phyloP scores from a whole-genome alignment of 1,140 invertebrate species.

The Lordiphosa stackelbergi region DNA sequence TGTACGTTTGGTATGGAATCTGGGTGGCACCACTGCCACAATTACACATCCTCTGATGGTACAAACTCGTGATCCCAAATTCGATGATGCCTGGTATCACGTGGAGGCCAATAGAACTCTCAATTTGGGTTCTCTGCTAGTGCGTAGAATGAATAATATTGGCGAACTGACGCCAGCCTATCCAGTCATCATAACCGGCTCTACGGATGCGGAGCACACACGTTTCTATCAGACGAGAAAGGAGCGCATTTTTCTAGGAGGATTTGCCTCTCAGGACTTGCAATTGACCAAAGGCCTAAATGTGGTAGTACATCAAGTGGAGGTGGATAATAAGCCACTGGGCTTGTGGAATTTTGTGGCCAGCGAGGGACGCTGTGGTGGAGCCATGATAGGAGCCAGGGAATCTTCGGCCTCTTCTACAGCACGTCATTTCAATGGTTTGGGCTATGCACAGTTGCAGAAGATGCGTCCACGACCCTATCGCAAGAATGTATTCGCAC shows the following conservation, averaged over 20 bases:
- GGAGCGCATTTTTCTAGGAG: slow-evolving; percentile 81
- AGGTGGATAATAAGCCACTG: slow-evolving; percentile 86
- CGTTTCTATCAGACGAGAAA: slow-evolving; percentile 69
- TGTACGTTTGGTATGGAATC: slow-evolving; percentile 87
- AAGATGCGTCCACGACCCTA: slow-evolving; percentile 81
- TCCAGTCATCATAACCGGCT: slow-evolving; percentile 46
- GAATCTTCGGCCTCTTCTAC: slow-evolving; percentile 61
- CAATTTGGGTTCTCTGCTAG: slow-evolving; percentile 63
- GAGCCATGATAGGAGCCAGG: slow-evolving; percentile 67
- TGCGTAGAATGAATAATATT: slow-evolving; percentile 72
- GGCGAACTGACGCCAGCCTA: slow-evolving; percentile 43
- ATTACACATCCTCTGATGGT: slow-evolving; percentile 82
- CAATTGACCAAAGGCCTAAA: slow-evolving; percentile 79
- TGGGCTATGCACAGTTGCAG: slow-evolving; percentile 86
- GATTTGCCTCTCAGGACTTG: slow-evolving; percentile 77
- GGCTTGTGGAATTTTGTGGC: slow-evolving; percentile 92
- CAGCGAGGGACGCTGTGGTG: slow-evolving; percentile 82
- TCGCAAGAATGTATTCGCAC: slow-evolving; percentile 85
- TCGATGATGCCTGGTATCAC: slow-evolving; percentile 85
- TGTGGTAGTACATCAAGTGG: slow-evolving; percentile 88
- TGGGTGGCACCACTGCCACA: slow-evolving; percentile 83
- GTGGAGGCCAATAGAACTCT: slow-evolving; percentile 83
- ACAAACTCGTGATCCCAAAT: slow-evolving; percentile 79
- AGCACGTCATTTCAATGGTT: slow-evolving; percentile 83
- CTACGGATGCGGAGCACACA: slow-evolving; percentile 63